These are phyloP conservation scores for Pagrus major DNA, from an alignment of 2,113 vertebrate genomes.

Conservation along the genomic window DNA sequence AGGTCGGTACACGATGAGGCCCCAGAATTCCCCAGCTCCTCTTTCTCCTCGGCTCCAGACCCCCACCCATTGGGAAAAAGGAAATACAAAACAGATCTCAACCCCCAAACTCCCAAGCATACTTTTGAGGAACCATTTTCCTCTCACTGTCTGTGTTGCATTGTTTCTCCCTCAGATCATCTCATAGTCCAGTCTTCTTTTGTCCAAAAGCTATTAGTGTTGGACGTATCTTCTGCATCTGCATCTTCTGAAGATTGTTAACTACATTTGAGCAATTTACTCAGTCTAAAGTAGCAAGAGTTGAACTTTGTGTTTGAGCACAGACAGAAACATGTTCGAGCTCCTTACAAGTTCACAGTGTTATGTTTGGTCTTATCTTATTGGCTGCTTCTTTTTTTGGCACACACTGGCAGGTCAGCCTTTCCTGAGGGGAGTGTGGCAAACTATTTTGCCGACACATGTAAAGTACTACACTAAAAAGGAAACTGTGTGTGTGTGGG, in stretches of 20 bases:
- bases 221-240: neutral
- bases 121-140: conserved; percentile 16
- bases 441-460: conserved; percentile 7
- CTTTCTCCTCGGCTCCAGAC: conserved; percentile 33
- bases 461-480: neutral
- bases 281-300: neutral
- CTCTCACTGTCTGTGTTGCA: neutral
- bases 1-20: conserved; percentile 60
- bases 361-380: conserved; percentile 2
- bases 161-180: neutral
- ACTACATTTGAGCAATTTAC: neutral
- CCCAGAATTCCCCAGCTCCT: conserved; percentile 56
- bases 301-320: neutral
- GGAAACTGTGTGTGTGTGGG: neutral
- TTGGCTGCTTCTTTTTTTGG: conserved; percentile 2
- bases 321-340: neutral
- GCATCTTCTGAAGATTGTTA: neutral
- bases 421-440: neutral
- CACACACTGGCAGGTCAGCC: neutral
- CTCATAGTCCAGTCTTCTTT: neutral
- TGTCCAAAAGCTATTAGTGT: neutral
- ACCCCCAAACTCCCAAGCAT: conserved; percentile 52
- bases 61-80: conserved; percentile 56
- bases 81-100: conserved; percentile 74
- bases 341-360: neutral